Evolutionary conservation across 1,140 invertebrate species (phyloP).

Genomic region (Riptortus pedestris): DNA sequence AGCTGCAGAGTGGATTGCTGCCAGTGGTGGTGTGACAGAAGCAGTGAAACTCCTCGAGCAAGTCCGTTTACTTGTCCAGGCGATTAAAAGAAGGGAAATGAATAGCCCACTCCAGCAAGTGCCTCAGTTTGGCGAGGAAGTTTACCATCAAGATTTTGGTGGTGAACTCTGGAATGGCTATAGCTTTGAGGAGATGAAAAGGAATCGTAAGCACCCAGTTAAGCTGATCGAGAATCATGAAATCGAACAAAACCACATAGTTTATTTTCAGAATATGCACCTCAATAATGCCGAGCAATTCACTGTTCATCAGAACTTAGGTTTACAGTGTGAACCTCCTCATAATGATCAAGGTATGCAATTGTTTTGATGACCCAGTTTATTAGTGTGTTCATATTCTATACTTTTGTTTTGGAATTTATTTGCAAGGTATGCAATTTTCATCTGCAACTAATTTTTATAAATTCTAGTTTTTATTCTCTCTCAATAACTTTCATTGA

Average conservation of each 20-base stretch:
- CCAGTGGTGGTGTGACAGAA: slow-evolving; percentile 36
- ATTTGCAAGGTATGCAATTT: no score
- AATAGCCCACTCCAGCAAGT: slow-evolving; percentile 14
- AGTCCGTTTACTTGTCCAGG: slow-evolving; percentile 39
- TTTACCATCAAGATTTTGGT: background rate
- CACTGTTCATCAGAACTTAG: slow-evolving; percentile 7
- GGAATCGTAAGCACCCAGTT: slow-evolving; percentile 32
- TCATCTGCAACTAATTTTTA: no score
- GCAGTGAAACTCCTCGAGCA: slow-evolving; percentile 41
- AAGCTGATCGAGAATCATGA: slow-evolving; percentile 31
- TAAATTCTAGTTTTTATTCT: no score
- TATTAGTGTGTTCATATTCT: no score
- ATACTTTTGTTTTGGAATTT: no score
- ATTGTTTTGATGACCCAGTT: no score
- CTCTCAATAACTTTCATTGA: no score
- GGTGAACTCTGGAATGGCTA: background rate
- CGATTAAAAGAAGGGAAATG: slow-evolving; percentile 7
- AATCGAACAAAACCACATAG: slow-evolving; percentile 11
- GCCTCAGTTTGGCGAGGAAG: background rate
- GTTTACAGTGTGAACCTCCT: background rate
- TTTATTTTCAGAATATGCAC: background rate
- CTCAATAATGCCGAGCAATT: slow-evolving; percentile 15
- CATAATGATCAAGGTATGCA: background rate
- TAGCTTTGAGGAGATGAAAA: slow-evolving; percentile 28
- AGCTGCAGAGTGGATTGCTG: slow-evolving; percentile 41